These are phyloP conservation scores for Drosophila lacteicornis DNA, from an alignment of 1,140 invertebrate genomes.

Conservation along the genomic window DNA sequence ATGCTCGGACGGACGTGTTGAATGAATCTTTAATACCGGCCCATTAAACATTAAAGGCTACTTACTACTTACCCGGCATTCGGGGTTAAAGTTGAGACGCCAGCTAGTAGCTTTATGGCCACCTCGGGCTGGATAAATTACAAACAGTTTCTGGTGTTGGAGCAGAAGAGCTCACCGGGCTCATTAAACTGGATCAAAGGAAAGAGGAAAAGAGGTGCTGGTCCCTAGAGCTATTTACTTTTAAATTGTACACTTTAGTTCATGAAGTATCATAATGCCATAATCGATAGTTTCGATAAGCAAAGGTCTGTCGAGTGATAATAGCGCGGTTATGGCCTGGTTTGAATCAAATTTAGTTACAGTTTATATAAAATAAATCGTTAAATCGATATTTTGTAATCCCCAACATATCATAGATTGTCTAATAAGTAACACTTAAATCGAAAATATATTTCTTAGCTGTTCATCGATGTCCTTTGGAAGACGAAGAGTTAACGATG, in stretches of 20 bases:
- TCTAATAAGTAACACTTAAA: not conserved
- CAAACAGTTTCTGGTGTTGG: conserved; percentile 8
- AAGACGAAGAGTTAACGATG: not conserved
- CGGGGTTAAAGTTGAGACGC: conserved; percentile 13
- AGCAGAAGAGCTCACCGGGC: conserved; percentile 7
- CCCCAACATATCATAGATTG: not conserved
- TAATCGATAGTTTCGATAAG: not conserved
- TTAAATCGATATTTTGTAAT: not conserved
- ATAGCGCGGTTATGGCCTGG: not conserved
- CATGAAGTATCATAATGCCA: not conserved
- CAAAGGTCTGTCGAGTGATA: not conserved
- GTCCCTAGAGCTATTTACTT: not conserved
- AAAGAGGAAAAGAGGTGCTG: not conserved
- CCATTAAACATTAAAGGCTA: conserved; percentile 25
- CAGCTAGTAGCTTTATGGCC: conserved; percentile 15
- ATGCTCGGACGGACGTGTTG: conserved; percentile 1
- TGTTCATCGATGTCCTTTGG: too few species aligned
- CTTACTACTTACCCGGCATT: conserved; percentile 6
- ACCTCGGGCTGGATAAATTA: conserved; percentile 16
- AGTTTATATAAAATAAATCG: not conserved
- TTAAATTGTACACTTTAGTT: not conserved
- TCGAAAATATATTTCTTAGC: too few species aligned
- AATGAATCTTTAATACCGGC: conserved; percentile 13
- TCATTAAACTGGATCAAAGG: conserved; percentile 10
- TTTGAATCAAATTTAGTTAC: not conserved